Evolutionary conservation across 2,797 vertebrate species (phyloP).

Genomic region (Chrosomus eos): DNA sequence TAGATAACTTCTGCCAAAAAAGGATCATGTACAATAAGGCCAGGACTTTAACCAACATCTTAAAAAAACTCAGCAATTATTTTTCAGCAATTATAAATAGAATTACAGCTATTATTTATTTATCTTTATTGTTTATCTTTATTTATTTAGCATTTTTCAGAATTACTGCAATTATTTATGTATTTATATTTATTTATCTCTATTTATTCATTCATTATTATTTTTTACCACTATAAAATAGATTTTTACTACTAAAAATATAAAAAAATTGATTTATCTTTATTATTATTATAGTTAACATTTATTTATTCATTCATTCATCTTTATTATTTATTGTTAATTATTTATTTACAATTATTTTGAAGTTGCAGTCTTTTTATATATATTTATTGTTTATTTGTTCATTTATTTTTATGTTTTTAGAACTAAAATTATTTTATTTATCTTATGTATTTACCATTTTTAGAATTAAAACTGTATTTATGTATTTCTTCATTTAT

Average conservation of each 20-base stretch:
- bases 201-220: background rate
- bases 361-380: background rate
- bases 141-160: background rate
- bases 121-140: background rate
- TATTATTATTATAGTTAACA: background rate
- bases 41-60: too few relatives aligned
- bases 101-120: background rate
- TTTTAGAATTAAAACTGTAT: background rate
- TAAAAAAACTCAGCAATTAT: rapidly evolving
- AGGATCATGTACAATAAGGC: background rate
- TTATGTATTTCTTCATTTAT: background rate
- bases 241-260: too few relatives aligned
- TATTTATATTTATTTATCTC: background rate
- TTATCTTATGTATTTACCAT: background rate
- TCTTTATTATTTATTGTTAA: background rate
- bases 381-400: background rate
- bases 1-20: too few relatives aligned
- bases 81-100: background rate
- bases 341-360: background rate
- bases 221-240: background rate
- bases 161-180: background rate
- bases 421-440: background rate
- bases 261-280: background rate
- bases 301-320: background rate
- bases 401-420: background rate